Evolutionary conservation across 1,140 invertebrate species (phyloP), one percentile per base, ranked within the genome.

Genomic region (Orius insidiosus): DNA sequence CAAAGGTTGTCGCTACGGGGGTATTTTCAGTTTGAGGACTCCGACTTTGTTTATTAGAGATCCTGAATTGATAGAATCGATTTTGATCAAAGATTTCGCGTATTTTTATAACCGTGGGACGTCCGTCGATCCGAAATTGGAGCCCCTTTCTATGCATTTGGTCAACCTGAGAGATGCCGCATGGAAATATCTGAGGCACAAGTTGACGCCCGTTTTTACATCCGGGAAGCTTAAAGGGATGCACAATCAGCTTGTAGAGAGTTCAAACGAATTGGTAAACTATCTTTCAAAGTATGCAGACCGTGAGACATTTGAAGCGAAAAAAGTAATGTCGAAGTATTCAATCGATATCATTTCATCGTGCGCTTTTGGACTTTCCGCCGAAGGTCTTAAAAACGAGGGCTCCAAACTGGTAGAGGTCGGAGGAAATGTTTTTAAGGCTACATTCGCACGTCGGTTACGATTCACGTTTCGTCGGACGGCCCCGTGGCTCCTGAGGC

Each of bases 51-150:
- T 72, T 0, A 39, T 71, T 2, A 58, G 67, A 5, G 72, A 79
- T 54, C 58, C 72, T 11, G 67, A 72, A 7, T 52, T 80, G 0
- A 63, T 76, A 0, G 75, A 75, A 52, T 56, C 63, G 10, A 63
- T 79, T 1, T 46, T 77, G n/a, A 63, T 72, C 3, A 73, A 70
- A 53, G 71, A 77, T 52, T 75, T 75, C 34, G 54, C 62, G 18
- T 52, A 61, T 31, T 74, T 75, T 32, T 49, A 59, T 24, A 65
- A 71, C 51, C 66, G 69, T 4, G 64, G 63, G 0, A 39, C 63
- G 0, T 56, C 58, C 31, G 59, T 62, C 14, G 64, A 69, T 47
- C 61, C 64, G 7, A 55, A 65, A 33, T 58, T 56, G 10, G 64
- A 72, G 55, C 69, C 68, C 0, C 42, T 57, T 14, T 37, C 45